Evolutionary conservation across 1,140 invertebrate species (phyloP).

Genomic region (Drosophila ironensis): DNA sequence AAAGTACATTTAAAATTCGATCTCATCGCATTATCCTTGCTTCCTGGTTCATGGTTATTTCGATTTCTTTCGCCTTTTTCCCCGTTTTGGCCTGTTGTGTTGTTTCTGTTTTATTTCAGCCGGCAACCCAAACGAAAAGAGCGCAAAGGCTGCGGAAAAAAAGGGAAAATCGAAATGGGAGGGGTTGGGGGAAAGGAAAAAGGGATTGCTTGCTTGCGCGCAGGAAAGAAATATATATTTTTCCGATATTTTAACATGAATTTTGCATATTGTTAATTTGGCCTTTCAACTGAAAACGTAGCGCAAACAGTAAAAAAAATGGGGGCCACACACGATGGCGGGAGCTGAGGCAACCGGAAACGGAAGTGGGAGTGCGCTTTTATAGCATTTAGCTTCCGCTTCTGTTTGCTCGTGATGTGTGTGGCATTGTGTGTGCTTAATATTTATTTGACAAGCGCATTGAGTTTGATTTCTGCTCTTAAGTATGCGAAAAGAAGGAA

Average conservation of each 20-base stretch:
- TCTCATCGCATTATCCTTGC: neutral
- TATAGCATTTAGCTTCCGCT: slow-evolving; percentile 68
- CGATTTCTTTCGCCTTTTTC: slow-evolving; percentile 9
- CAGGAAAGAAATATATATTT: slow-evolving; percentile 77
- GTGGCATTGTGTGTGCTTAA: slow-evolving; percentile 28
- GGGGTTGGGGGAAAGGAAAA: slow-evolving; percentile 32
- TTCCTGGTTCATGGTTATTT: slow-evolving; percentile 17
- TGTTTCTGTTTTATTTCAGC: slow-evolving; percentile 26
- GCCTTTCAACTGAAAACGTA: slow-evolving; percentile 66
- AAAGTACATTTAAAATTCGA: slow-evolving; percentile 25
- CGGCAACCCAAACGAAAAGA: slow-evolving; percentile 63
- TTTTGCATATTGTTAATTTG: slow-evolving; percentile 80
- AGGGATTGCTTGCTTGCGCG: slow-evolving; percentile 63
- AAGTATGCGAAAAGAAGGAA: slow-evolving; percentile 29
- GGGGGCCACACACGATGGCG: neutral
- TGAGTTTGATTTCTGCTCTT: slow-evolving; percentile 44
- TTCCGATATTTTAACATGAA: slow-evolving; percentile 80
- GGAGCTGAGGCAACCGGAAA: neutral
- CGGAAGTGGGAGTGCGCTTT: slow-evolving; percentile 44
- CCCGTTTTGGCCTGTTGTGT: no score
- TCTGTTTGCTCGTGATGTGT: neutral
- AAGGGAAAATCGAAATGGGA: slow-evolving; percentile 1
- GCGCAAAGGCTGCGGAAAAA: slow-evolving; percentile 53
- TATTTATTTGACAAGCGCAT: slow-evolving; percentile 50
- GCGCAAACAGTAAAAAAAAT: slow-evolving; percentile 10